These are phyloP conservation scores for Gracilinanus agilis DNA, from an alignment of 2,113 vertebrate species.

Conservation along the genomic window DNA sequence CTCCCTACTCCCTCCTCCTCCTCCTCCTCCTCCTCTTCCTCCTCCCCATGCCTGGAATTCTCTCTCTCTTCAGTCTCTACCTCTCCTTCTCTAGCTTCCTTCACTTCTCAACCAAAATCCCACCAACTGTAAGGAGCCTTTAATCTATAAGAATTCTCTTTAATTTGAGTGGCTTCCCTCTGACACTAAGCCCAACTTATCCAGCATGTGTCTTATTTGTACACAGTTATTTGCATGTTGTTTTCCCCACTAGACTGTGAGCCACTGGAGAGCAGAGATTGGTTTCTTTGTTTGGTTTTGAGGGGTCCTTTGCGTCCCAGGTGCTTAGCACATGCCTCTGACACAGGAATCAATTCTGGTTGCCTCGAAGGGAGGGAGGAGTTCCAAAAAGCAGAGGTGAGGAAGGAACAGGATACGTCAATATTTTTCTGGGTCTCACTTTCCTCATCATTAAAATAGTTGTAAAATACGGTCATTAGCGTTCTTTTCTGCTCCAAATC, in stretches of 20 bases:
- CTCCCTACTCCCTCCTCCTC: no score
- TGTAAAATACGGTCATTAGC: background rate
- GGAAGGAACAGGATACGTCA: background rate
- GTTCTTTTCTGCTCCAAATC: background rate
- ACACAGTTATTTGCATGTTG: background rate
- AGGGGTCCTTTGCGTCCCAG: background rate
- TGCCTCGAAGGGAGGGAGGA: background rate
- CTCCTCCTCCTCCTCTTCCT: no score
- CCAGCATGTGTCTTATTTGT: background rate
- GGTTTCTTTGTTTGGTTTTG: background rate
- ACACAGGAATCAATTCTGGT: background rate
- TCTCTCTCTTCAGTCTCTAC: background rate
- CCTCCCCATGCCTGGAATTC: background rate
- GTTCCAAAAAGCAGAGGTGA: background rate
- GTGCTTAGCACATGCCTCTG: background rate
- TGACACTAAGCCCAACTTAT: background rate
- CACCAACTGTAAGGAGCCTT: background rate
- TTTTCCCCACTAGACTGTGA: background rate
- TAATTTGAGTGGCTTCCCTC: background rate
- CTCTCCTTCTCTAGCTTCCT: background rate
- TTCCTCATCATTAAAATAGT: background rate
- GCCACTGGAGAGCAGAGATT: background rate
- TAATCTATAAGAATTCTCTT: background rate
- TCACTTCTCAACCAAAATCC: background rate
- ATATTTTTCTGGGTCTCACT: background rate